phyloP scores from a whole-genome alignment of 1,140 invertebrate genomes.

The Bacillus rossius region DNA sequence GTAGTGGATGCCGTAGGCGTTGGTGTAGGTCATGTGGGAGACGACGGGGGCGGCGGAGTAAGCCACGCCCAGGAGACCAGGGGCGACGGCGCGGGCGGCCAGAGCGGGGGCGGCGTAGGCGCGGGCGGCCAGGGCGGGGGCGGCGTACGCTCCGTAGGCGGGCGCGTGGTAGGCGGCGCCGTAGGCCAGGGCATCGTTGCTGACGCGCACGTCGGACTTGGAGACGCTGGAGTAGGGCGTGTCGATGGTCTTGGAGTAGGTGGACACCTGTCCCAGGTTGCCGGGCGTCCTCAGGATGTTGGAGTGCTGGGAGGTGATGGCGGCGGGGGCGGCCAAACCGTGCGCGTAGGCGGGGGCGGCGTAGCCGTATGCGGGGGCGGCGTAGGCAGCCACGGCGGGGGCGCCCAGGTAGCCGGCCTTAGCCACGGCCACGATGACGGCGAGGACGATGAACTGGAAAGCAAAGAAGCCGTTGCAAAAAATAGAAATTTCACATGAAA shows the following conservation, averaged over 20 bases:
- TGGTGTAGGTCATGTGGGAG: slow-evolving; percentile 57
- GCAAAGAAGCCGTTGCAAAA: no score
- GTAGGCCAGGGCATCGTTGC: slow-evolving; percentile 50
- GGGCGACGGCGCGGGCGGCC: slow-evolving; percentile 22
- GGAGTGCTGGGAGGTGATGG: slow-evolving; percentile 51
- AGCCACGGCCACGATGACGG: slow-evolving; percentile 16
- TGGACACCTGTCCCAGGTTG: slow-evolving; percentile 57
- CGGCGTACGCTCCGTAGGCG: slow-evolving; percentile 22
- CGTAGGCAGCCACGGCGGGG: slow-evolving; percentile 14
- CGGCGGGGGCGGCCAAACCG: slow-evolving; percentile 39
- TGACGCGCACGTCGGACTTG: slow-evolving; percentile 55
- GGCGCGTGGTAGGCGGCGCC: slow-evolving; percentile 20
- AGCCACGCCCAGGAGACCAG: slow-evolving; percentile 45
- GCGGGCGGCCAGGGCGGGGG: slow-evolving; percentile 26
- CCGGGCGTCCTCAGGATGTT: slow-evolving; percentile 56
- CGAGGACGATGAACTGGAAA: slow-evolving; percentile 18
- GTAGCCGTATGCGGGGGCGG: slow-evolving; percentile 14
- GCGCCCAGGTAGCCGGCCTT: slow-evolving; percentile 17
- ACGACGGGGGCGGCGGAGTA: slow-evolving; percentile 61
- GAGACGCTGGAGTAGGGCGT: slow-evolving; percentile 62
- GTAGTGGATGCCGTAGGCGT: slow-evolving; percentile 52
- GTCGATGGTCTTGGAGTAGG: slow-evolving; percentile 56
- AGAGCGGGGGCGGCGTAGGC: slow-evolving; percentile 14
- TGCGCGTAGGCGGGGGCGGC: slow-evolving; percentile 15
- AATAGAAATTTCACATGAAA: no score